Conservation (phyloP, 2,888 invertebrate genomes). For the Perdita meconis region DNA sequence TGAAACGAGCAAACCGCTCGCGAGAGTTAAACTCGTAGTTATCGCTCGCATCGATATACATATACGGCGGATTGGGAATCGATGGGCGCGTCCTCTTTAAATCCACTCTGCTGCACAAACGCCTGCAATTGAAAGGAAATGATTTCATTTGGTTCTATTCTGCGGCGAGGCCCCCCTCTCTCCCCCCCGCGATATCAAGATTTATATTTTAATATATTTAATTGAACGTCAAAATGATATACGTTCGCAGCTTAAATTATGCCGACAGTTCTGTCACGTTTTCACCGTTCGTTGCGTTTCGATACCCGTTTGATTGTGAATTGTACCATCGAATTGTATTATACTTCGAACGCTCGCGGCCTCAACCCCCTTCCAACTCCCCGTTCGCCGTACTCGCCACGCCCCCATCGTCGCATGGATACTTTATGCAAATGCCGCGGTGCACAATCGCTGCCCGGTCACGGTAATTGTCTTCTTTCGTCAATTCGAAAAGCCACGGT, state of each 20-base stretch:
- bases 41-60: conserved; percentile 71
- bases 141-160: conserved; percentile 64
- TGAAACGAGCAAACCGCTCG: conserved; percentile 72
- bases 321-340: conserved; percentile 38
- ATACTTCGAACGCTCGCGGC: conserved; percentile 7
- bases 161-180: conserved; percentile 35
- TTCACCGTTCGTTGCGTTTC: conserved; percentile 47
- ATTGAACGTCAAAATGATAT: conserved; percentile 56
- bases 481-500: conserved; percentile 39
- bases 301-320: conserved; percentile 52
- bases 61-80: conserved; percentile 54
- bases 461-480: conserved; percentile 59
- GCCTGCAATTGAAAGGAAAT: conserved; percentile 71
- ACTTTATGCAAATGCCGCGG: conserved; percentile 18
- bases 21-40: conserved; percentile 75
- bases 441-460: conserved; percentile 16
- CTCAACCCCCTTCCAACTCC: no score
- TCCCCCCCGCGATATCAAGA: conserved; percentile 61
- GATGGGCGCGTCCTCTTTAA: conserved; percentile 71
- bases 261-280: conserved; percentile 37
- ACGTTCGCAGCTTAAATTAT: conserved; percentile 55
- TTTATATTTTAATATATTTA: conserved; percentile 62
- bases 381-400: no score
- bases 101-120: conserved; percentile 63
- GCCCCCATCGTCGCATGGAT: not conserved